Evolutionary conservation across 2,113 vertebrate genomes (phyloP).

Genomic region (Anolis sagrei): DNA sequence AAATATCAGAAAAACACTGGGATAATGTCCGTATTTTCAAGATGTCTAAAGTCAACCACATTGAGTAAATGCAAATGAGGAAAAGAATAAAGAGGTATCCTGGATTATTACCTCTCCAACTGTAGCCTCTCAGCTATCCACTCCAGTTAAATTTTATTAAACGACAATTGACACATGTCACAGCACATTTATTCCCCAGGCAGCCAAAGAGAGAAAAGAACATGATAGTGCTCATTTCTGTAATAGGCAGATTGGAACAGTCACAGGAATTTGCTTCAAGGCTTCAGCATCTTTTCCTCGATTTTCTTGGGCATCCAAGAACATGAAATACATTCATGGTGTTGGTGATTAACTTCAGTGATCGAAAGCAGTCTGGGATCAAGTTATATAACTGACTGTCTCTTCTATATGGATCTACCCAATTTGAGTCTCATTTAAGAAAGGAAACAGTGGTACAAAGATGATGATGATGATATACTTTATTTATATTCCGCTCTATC

Average conservation of each 20-base stretch:
- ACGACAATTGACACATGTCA: constrained; percentile 6
- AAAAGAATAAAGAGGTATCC: neutral
- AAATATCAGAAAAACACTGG: neutral
- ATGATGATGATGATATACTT: no score
- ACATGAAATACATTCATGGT: neutral
- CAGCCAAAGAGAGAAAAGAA: neutral
- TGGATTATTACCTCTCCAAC: neutral
- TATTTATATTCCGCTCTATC: no score
- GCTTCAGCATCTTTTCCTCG: neutral
- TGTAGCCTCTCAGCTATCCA: neutral
- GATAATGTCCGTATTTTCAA: neutral
- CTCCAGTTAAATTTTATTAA: constrained; percentile 17
- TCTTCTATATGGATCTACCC: neutral
- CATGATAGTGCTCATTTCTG: constrained; percentile 13
- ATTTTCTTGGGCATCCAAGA: neutral
- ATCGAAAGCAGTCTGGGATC: neutral
- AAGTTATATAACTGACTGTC: neutral
- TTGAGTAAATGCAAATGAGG: neutral
- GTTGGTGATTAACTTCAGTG: no score
- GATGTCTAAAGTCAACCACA: neutral
- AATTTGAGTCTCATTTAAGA: no score
- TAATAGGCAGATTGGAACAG: neutral
- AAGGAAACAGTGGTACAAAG: no score
- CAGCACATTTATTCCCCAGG: constrained; percentile 28
- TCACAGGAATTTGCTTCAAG: constrained; percentile 21